Base-by-base conservation (phyloP, 2,113 vertebrate genomes). In the human (Homo sapiens) region DNA sequence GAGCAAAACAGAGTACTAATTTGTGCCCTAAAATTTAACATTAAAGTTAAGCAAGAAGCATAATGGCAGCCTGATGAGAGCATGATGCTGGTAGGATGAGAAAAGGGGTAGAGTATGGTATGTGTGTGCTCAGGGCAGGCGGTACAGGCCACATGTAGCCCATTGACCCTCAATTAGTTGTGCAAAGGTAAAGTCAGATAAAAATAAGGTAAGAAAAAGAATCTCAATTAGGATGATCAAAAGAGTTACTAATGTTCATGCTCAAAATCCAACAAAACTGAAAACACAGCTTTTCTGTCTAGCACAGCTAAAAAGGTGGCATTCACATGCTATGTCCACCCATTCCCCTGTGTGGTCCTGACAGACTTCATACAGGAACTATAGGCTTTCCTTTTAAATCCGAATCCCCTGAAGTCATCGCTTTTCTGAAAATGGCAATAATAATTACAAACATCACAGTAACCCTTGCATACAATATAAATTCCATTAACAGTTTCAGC, bases 401-500 rank as follows among this genome's bases (percentile, higher is more conserved):
- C 14, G 61, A 14, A 79, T 70, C 32, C 11, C 48, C 55, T 61
- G 89, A 93, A 92, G 59, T 55, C 43, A 87, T 27, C 38, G 27
- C 50, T 84, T 95, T 95, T 88, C 27, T 84, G 59, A 59, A 82
- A 68, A 70, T 43, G 17, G 2, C 27, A 89, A 70, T 73, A 90
- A 64, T 76, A 61, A 94, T 92, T 83, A 90, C 57, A 85, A 16
- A 84, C 11, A 3, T 81, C 55, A 66, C 5, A 76, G 25, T 73
- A 90, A 75, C n/a, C 30, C 40, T 40, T 43, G 55, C 38, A 80
- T 95, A 87, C 13, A 83, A 80, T 75, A 50, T 55, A 90, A 91
- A 48, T 82, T n/a, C n/a, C 43, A 93, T 86, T 80, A 93, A 64
- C 45, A 83, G 50, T 76, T 90, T 90, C 78, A 95, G n/a, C 52